Evolutionary conservation across 2,113 vertebrate species (phyloP), one percentile per base, ranked within the genome.

Genomic region (Phoenicopterus ruber): DNA sequence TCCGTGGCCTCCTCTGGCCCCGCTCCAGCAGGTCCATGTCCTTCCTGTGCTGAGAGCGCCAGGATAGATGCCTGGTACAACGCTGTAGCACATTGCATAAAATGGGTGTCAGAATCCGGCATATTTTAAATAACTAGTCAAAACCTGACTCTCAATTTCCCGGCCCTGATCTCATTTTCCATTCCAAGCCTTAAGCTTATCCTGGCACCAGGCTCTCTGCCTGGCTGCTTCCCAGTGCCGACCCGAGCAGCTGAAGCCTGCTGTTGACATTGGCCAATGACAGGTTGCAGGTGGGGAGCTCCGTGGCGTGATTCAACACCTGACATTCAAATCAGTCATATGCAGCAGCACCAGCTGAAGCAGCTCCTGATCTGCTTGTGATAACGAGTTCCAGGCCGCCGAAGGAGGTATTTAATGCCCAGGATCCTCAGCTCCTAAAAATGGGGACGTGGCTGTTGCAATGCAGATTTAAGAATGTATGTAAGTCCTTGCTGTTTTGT

Each of bases 391-490:
- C 71, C 17, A 57, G 59, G 57, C 26, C 31, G n/a, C 54, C 57
- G 34, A 6, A 36, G 31, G 28, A 66, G 34, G 8, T 20, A 6
- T 34, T 74, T 61, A 58, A 47, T 22, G 59, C 8, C 46, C 5
- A 7, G 38, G 16, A 34, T 18, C 29, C 29, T 61, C 71, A 40
- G n/a, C 14, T 44, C 9, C 42, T 7, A 17, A 11, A 38, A 46
- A 74, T 17, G 55, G 17, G 44, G 36, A 21, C 0, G 8, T n/a
- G 73, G 21, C 6, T 66, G 4, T 71, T 46, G 22, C 38, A 20
- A 5, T 36, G 55, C 17, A 24, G 40, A 4, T 76, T 77, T 22
- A 4, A 9, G 42, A 36, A 17, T 0, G 0, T 0, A 1, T 13
- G 32, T 9, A 34, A 28, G 17, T 70, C 31, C 38, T 63, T 18